A percentile compares a stretch with the other conserved stretches of the same genome.
Evolutionary conservation across 2,113 vertebrate species (phyloP).

Genomic region (Onychostoma macrolepis): DNA sequence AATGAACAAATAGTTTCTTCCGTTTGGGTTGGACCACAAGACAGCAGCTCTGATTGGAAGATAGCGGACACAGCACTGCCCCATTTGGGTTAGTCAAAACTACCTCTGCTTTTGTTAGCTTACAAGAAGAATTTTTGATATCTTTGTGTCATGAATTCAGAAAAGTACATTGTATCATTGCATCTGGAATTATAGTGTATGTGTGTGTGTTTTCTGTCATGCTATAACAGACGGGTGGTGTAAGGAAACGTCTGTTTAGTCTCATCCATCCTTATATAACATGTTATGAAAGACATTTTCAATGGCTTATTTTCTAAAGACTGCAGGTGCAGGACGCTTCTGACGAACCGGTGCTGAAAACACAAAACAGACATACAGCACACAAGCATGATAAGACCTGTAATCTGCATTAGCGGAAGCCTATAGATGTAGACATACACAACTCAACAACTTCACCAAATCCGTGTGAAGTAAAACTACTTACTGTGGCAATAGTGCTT

Average conservation of each 20-base stretch:
- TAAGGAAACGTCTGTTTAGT: conserved; percentile 56
- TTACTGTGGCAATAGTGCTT: neutral
- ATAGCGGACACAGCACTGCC: conserved; percentile 27
- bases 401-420: neutral
- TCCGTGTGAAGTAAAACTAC: neutral
- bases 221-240: conserved; percentile 26
- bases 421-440: neutral
- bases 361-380: neutral
- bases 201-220: conserved; percentile 13
- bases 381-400: conserved; percentile 9
- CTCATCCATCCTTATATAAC: conserved; percentile 46
- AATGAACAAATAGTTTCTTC: conserved; percentile 54
- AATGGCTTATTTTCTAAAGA: conserved; percentile 42
- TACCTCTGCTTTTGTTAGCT: neutral
- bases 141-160: neutral
- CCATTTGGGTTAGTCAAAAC: conserved; percentile 1
- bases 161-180: neutral
- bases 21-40: conserved; percentile 36
- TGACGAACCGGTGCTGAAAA: conserved; percentile 25
- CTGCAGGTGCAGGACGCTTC: conserved; percentile 37
- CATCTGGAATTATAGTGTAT: neutral
- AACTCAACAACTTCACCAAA: neutral
- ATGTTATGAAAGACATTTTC: conserved; percentile 43
- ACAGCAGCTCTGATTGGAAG: conserved; percentile 45
- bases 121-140: neutral